phyloP scores from a whole-genome alignment of 2,888 invertebrate genomes.

The Trichogramma dendrolimi region DNA sequence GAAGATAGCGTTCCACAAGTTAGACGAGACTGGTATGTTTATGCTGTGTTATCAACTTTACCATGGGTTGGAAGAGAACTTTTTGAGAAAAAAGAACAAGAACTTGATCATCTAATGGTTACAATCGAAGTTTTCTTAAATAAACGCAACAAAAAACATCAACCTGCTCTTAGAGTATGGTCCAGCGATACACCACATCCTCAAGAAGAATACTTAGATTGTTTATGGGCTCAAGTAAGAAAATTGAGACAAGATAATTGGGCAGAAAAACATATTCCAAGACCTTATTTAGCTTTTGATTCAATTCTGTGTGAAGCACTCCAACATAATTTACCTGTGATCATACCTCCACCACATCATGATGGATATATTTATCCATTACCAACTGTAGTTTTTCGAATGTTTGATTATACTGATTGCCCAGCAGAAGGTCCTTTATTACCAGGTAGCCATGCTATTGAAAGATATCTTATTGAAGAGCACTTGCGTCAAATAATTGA shows the following conservation, averaged over 20 bases:
- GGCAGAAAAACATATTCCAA: slow-evolving; percentile 92
- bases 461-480: slow-evolving; percentile 95
- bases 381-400: slow-evolving; percentile 89
- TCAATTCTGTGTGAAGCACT: slow-evolving; percentile 91
- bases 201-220: slow-evolving; percentile 95
- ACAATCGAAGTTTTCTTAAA: slow-evolving; percentile 90
- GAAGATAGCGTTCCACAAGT: slow-evolving; percentile 93
- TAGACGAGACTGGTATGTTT: slow-evolving; percentile 76
- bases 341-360: slow-evolving; percentile 90
- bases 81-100: slow-evolving; percentile 92
- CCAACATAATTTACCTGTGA: slow-evolving; percentile 89
- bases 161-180: slow-evolving; percentile 91
- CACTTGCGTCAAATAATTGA: slow-evolving; percentile 91
- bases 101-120: slow-evolving; percentile 82
- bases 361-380: slow-evolving; percentile 87
- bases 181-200: slow-evolving; percentile 90
- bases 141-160: slow-evolving; percentile 88
- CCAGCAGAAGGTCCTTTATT: slow-evolving; percentile 81
- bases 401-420: slow-evolving; percentile 99
- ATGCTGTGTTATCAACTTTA: slow-evolving; percentile 84
- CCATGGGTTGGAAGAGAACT: slow-evolving; percentile 96
- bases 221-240: slow-evolving; percentile 90
- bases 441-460: slow-evolving; percentile 95
- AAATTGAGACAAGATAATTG: slow-evolving; percentile 91
- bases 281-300: slow-evolving; percentile 95